Conservation (phyloP, 2,797 vertebrate genomes). For the Nyctibius grandis region DNA sequence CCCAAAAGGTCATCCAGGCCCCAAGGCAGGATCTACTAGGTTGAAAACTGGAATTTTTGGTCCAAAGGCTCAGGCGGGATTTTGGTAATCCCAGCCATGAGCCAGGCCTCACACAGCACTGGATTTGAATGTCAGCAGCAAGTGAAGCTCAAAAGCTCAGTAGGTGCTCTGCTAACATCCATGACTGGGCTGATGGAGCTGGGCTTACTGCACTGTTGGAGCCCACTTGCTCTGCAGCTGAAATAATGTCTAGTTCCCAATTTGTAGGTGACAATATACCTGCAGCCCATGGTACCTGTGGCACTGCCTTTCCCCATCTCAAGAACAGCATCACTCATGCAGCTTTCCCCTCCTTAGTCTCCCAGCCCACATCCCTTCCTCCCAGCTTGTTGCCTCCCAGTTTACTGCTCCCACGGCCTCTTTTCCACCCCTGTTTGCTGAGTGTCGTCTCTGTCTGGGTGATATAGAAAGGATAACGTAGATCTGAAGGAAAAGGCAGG, state of each 20-base stretch:
- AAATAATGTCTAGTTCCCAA: not conserved
- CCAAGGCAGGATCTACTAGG: not conserved
- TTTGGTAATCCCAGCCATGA: not conserved
- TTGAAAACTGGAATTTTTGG: not conserved
- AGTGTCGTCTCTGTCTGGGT: not conserved
- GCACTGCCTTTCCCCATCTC: not conserved
- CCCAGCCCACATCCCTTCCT: not conserved
- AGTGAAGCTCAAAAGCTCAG: not conserved
- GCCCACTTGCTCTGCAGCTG: not conserved
- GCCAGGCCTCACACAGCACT: not conserved
- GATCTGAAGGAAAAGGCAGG: not conserved
- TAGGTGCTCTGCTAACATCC: not conserved
- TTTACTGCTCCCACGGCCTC: not conserved
- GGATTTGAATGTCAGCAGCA: not conserved
- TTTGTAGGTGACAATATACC: not conserved
- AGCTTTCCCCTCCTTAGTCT: not conserved
- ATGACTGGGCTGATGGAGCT: not conserved
- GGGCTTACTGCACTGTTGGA: not conserved
- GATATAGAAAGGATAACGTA: fast-evolving
- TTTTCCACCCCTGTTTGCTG: not conserved
- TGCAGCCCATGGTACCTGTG: not conserved
- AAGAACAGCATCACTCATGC: not conserved
- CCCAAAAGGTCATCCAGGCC: not conserved
- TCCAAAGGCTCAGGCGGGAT: not conserved
- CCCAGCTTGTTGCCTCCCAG: not conserved